Evolutionary conservation across 1,140 invertebrate species (phyloP), one percentile per base, ranked within the genome.

Genomic region (Drosophila biarmipes): DNA sequence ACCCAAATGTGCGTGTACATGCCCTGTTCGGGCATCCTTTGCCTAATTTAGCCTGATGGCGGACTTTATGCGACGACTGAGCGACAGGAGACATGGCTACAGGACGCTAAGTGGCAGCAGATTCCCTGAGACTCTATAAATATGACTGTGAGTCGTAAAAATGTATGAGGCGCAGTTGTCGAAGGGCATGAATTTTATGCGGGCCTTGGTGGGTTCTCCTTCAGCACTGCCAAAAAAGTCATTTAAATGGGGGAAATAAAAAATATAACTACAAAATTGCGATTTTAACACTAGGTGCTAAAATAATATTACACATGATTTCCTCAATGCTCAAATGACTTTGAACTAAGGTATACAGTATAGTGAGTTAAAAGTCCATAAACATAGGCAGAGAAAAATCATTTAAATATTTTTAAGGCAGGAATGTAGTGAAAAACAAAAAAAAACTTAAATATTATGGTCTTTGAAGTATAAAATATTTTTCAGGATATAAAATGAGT

Each of bases 141-240:
- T 73, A 62, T 74, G 56, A 56, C 66, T 64, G 58, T 37, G 57
- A 63, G 72, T 57, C 66, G 57, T 75, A 75, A 75, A 75, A 71
- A 75, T 73, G 71, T 69, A 73, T 68, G 71, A 69, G 64, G 45
- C 66, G 34, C 49, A 59, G 55, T 73, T 68, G 64, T 55, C 54
- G 61, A 51, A 73, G 34, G 51, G 56, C 56, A 69, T 69, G 64
- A 59, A 62, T 62, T 68, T 68, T 35, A 61, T 61, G 57, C 43
- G 12, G 17, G 29, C 27, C 21, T 45, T 1, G 11, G 8, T 64
- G 43, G 17, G 43, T 35, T 42, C n/a, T 52, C 31, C 40, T 11
- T 5, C 14, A 52, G 29, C 49, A 52, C 49, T 52, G 31, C 2
- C 12, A 8, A 19, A 7, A 42, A 19, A 4, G 8, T 4, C n/a